phyloP scores from a whole-genome alignment of 2,113 vertebrate genomes.

The Spermophilus dauricus region DNA sequence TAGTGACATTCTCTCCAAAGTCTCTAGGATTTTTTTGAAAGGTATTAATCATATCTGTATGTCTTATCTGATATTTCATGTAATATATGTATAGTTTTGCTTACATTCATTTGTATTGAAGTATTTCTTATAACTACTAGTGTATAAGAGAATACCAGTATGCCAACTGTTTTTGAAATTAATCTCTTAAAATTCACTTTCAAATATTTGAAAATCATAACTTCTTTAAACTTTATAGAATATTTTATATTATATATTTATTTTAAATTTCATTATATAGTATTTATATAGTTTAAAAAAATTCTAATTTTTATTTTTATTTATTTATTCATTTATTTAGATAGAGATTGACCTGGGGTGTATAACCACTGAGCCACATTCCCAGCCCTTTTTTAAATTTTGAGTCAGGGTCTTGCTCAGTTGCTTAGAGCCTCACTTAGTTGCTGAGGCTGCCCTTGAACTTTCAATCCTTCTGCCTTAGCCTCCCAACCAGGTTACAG shows the following conservation, averaged over 20 bases:
- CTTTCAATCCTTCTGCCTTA: too few species aligned
- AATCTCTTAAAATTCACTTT: constrained; percentile 3
- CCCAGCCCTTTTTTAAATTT: too few species aligned
- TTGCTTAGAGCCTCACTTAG: too few species aligned
- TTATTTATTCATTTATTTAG: not conserved
- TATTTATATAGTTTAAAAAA: constrained; percentile 10
- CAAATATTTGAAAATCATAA: not conserved
- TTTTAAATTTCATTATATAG: too few species aligned
- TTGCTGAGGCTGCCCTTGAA: too few species aligned
- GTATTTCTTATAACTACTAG: not conserved
- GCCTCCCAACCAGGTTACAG: too few species aligned
- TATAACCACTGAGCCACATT: too few species aligned
- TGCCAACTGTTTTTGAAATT: not conserved
- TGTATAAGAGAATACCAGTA: not conserved
- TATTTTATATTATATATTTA: not conserved
- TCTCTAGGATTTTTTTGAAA: not conserved
- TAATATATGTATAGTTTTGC: not conserved
- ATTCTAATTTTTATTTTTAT: not conserved
- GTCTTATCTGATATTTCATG: not conserved
- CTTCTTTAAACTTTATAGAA: not conserved
- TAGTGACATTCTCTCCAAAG: not conserved
- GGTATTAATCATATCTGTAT: not conserved
- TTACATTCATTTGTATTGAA: constrained; percentile 3
- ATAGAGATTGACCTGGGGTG: too few species aligned
- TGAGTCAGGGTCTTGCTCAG: too few species aligned